Evolutionary conservation across 2,888 invertebrate species (phyloP).

Genomic region (Cheilosia urbana): DNA sequence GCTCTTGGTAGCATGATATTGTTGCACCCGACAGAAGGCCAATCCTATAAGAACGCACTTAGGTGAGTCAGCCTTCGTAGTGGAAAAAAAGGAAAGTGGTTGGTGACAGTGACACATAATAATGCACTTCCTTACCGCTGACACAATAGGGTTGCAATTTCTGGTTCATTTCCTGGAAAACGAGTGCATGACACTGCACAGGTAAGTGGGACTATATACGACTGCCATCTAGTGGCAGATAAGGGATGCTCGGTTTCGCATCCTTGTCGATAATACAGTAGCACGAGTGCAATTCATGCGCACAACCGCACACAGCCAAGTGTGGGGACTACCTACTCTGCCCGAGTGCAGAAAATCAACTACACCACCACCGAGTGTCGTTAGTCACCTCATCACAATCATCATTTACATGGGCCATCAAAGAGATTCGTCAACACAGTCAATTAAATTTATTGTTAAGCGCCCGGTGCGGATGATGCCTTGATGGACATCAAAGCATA

Average conservation of each 20-base stretch:
- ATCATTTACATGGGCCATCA: conserved; percentile 70
- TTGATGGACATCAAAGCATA: conserved; percentile 60
- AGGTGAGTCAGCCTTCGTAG: background rate
- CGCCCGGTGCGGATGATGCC: conserved; percentile 57
- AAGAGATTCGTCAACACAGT: conserved; percentile 73
- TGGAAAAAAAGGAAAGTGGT: conserved; percentile 7
- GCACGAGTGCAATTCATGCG: conserved; percentile 66
- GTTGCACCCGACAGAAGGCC: background rate
- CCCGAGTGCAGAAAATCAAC: conserved; percentile 39
- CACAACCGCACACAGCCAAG: conserved; percentile 27
- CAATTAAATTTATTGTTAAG: conserved; percentile 71
- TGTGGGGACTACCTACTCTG: conserved; percentile 2
- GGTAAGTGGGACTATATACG: background rate
- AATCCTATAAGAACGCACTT: conserved; percentile 31
- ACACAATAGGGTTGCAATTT: conserved; percentile 32
- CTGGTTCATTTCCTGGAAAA: conserved; percentile 43
- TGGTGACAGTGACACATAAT: conserved; percentile 14
- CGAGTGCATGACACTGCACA: conserved; percentile 47
- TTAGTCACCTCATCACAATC: conserved; percentile 68
- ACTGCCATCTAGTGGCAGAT: conserved; percentile 65
- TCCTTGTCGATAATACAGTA: conserved; percentile 67
- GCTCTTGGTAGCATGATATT: background rate
- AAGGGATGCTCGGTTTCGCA: conserved; percentile 39
- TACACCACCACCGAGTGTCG: background rate
- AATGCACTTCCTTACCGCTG: conserved; percentile 56